A percentile compares a stretch with the other conserved stretches of the same genome.
phyloP scores from a whole-genome alignment of 2,113 vertebrate genomes.

The Thalassoma bifasciatum region DNA sequence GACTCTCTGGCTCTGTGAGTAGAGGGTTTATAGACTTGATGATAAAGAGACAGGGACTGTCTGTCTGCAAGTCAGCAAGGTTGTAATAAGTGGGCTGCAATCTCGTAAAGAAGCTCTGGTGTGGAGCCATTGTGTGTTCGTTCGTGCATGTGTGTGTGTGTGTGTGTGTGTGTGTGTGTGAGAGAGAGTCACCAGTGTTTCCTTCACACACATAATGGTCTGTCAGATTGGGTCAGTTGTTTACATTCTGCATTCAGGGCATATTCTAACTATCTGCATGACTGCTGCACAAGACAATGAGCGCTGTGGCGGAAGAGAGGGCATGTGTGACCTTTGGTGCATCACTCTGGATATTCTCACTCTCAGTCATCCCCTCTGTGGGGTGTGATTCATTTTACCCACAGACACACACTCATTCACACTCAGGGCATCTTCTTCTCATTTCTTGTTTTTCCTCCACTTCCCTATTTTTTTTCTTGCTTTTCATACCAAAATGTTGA shows the following conservation, averaged over 20 bases:
- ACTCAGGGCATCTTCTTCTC: conserved; percentile 1
- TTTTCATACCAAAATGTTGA: conserved; percentile 9
- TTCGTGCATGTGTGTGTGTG: too few relatives aligned
- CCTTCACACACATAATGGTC: conserved; percentile 41
- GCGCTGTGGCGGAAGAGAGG: conserved; percentile 26
- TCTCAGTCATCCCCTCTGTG: neutral
- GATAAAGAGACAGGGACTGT: conserved; percentile 67
- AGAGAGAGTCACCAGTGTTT: conserved; percentile 35
- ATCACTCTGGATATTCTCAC: conserved; percentile 12
- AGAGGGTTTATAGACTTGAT: conserved; percentile 57
- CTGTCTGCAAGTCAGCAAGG: conserved; percentile 63
- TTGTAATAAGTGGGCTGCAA: conserved; percentile 56
- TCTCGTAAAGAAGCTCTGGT: conserved; percentile 51
- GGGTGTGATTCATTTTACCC: conserved; percentile 26
- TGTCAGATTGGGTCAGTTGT: conserved; percentile 63
- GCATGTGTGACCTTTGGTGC: conserved; percentile 36
- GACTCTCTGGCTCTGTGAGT: conserved; percentile 37
- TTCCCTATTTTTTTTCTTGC: neutral
- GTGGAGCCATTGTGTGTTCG: conserved; percentile 46
- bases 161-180: too few relatives aligned
- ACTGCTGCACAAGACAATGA: conserved; percentile 31
- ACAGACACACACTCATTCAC: neutral
- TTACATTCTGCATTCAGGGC: conserved; percentile 51
- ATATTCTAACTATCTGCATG: conserved; percentile 47
- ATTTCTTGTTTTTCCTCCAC: neutral